Conservation (phyloP, 53 echinoderm and acorn worm species). For the Echinometra lucunter region DNA sequence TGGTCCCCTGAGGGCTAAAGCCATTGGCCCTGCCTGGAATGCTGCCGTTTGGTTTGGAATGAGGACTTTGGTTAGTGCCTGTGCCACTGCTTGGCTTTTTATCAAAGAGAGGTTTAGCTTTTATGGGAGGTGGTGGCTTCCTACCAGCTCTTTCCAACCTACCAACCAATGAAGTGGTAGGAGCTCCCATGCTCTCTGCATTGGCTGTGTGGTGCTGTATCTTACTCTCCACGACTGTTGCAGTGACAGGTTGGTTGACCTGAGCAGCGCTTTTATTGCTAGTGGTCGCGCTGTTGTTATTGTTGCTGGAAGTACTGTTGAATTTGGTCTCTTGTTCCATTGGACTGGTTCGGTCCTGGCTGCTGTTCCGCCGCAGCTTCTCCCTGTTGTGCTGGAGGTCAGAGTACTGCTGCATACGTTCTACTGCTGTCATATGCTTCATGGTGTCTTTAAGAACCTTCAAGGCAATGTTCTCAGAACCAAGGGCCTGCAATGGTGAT, state of each 20-base stretch:
- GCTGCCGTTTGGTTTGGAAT: constrained; percentile 47
- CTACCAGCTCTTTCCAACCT: constrained; percentile 12
- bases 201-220: constrained; percentile 62
- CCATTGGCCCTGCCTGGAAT: constrained; percentile 49
- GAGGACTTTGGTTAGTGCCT: constrained; percentile 32
- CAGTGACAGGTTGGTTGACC: constrained; percentile 58
- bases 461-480: constrained; percentile 92
- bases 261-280: constrained; percentile 47
- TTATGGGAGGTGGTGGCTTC: constrained; percentile 82
- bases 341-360: constrained; percentile 66
- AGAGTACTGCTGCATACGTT: constrained; percentile 91
- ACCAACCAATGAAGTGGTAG: constrained; percentile 18
- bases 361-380: constrained; percentile 29
- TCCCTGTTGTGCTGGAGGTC: constrained; percentile 69
- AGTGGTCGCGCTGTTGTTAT: constrained; percentile 6
- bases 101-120: constrained; percentile 75
- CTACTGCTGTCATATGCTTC: constrained; percentile 96
- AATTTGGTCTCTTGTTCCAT: constrained; percentile 60
- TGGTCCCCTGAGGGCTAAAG: constrained; percentile 5
- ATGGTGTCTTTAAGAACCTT: constrained; percentile 92
- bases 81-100: constrained; percentile 13
- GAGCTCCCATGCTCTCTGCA: constrained; percentile 57
- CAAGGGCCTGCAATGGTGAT: constrained; percentile 67
- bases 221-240: constrained; percentile 58
- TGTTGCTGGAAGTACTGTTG: constrained; percentile 59